Evolutionary conservation across 1,140 invertebrate genomes (phyloP).

Genomic region (Reticulitermes speratus): DNA sequence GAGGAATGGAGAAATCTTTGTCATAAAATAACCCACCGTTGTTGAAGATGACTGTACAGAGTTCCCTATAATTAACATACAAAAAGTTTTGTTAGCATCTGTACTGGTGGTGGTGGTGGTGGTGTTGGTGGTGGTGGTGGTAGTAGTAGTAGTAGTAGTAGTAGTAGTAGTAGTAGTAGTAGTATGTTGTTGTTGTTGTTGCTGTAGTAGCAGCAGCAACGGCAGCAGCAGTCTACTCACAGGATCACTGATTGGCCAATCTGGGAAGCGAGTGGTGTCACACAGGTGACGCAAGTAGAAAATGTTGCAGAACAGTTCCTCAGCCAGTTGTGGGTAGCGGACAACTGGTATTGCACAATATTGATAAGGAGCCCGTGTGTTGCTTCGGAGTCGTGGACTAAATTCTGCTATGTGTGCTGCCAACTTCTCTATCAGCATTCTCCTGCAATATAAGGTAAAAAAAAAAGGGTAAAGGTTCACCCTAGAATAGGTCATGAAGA

Average conservation of each 20-base stretch:
- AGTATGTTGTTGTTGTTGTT: no score
- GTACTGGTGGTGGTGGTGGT: no score
- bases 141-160: conserved; percentile 69
- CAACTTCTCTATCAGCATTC: conserved; percentile 34
- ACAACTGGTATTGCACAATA: conserved; percentile 96
- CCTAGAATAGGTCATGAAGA: no score
- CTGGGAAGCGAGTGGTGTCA: conserved; percentile 84
- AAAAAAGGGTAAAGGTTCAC: background rate
- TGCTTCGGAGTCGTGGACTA: conserved; percentile 86
- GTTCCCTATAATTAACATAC: no score
- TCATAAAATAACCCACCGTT: no score
- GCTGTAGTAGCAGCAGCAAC: conserved; percentile 59
- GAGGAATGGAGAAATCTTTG: no score
- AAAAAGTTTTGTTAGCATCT: no score
- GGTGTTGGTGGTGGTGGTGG: no score
- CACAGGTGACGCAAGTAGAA: conserved; percentile 97
- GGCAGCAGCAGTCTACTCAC: conserved; percentile 64
- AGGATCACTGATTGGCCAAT: conserved; percentile 96
- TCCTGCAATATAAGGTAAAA: background rate
- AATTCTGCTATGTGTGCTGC: conserved; percentile 90
- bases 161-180: background rate
- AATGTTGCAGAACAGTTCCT: conserved; percentile 98
- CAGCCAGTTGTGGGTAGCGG: conserved; percentile 91
- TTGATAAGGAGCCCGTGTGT: conserved; percentile 93
- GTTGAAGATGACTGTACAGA: no score